These are phyloP conservation scores for Glaucidium brasilianum DNA, from an alignment of 2,113 vertebrate genomes.

Conservation along the genomic window DNA sequence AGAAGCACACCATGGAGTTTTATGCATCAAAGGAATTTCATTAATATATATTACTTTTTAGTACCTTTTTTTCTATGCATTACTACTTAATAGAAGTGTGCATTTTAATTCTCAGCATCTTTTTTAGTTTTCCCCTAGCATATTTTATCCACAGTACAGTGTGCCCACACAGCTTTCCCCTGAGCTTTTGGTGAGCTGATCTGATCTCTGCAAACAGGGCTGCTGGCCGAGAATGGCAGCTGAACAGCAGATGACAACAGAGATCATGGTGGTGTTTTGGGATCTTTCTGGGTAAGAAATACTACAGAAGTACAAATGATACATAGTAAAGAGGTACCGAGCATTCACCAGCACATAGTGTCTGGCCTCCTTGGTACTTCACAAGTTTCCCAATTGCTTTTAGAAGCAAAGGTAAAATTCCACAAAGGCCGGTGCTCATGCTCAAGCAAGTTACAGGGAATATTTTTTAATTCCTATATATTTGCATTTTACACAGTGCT, in stretches of 20 bases:
- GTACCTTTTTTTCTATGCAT: background rate
- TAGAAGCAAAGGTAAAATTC: background rate
- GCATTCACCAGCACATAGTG: background rate
- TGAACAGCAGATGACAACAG: background rate
- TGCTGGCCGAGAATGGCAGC: background rate
- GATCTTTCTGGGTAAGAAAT: background rate
- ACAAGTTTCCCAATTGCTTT: background rate
- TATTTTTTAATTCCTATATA: background rate
- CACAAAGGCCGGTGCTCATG: background rate
- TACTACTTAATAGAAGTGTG: background rate
- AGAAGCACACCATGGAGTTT: background rate
- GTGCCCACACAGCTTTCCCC: background rate
- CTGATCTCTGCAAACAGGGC: background rate
- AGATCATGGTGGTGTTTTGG: background rate
- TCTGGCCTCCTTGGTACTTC: background rate
- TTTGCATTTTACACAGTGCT: background rate
- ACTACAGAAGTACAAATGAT: background rate
- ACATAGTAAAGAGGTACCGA: background rate
- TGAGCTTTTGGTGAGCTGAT: background rate
- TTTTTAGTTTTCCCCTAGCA: background rate
- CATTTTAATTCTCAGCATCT: background rate
- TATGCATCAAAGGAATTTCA: background rate
- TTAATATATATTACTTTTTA: background rate
- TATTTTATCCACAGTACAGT: background rate
- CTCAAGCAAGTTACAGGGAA: background rate